Base-by-base conservation (phyloP, 2,113 vertebrate genomes). In the Vimba vimba region DNA sequence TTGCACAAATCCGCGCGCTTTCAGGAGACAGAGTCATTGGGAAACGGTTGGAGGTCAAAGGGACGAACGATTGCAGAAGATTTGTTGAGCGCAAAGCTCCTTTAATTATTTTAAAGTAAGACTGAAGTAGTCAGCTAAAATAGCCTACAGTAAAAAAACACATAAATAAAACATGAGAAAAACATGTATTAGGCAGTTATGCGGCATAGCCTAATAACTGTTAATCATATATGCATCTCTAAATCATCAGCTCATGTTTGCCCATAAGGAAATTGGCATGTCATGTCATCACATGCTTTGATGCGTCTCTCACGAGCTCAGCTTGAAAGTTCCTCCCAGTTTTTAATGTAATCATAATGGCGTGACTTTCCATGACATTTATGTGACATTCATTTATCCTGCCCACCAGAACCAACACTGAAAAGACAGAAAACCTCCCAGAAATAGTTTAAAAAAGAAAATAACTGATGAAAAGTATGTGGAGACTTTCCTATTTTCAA, bases 251-350 rank as follows among this genome's bases (percentile, higher is more conserved):
- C 55, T 45, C 21, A 2, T 45, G 43, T 82, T 82, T 80, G 6
- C 57, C 23, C 33, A 79, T 25, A 39, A 8, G 12, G 11, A 60
- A 60, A 25, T 33, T 79, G 36, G 59, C 57, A 82, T 50, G 39
- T 45, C 57, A 82, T 50, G 39, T 45, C 4, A 66, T 68, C 79
- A 81, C 79, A 50, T 81, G 81, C 30, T 71, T 39, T 71, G 47
- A 17, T 17, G 81, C 66, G 64, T 71, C 79, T 50, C 60, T 68
- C 79, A 82, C 79, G 79, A 82, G 79, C 79, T 82, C 79, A 23
- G 79, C 21, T 25, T 60, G 30, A 60, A 33, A 43, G 77, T 43
- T 55, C 3, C 27, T 73, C 21, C 25, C 43, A 7, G 62, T 15
- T 50, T 68, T 50, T 82, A 30, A 23, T 13, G 43, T 55, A 36